phyloP scores from a whole-genome alignment of 2,113 vertebrate species.

The Oceanodroma tethys region DNA sequence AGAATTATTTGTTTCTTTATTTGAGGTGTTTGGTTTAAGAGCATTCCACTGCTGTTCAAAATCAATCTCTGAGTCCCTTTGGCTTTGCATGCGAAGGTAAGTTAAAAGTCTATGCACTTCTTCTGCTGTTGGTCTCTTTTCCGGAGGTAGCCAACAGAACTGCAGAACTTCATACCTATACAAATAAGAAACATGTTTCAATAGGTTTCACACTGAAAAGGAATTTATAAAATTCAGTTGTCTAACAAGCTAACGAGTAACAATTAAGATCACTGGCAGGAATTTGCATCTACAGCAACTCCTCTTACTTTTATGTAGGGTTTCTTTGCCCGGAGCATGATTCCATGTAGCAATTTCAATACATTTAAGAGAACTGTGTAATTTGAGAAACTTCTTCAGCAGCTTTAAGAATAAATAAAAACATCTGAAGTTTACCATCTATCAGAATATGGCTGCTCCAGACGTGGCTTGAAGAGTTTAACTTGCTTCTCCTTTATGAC shows the following conservation, averaged over 20 bases:
- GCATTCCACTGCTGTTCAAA: conserved; percentile 95
- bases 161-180: conserved; percentile 92
- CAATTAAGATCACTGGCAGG: background rate
- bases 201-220: background rate
- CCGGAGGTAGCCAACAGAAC: conserved; percentile 92
- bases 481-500: conserved; percentile 82
- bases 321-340: background rate
- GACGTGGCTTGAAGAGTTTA: conserved; percentile 85
- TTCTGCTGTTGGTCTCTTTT: conserved; percentile 90
- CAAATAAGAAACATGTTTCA: background rate
- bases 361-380: background rate
- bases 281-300: background rate
- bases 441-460: conserved; percentile 81
- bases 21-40: conserved; percentile 84
- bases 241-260: background rate
- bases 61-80: conserved; percentile 87
- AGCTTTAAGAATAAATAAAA: conserved; percentile 37
- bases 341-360: background rate
- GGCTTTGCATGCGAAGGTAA: conserved; percentile 94
- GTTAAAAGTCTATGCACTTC: conserved; percentile 91
- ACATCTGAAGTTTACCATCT: conserved; percentile 82
- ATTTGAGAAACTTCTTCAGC: background rate
- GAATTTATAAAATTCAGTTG: background rate
- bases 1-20: conserved; percentile 82
- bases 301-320: background rate